Base-by-base conservation (phyloP, 2,888 invertebrate genomes). In the Shargacucullia verbasci region DNA sequence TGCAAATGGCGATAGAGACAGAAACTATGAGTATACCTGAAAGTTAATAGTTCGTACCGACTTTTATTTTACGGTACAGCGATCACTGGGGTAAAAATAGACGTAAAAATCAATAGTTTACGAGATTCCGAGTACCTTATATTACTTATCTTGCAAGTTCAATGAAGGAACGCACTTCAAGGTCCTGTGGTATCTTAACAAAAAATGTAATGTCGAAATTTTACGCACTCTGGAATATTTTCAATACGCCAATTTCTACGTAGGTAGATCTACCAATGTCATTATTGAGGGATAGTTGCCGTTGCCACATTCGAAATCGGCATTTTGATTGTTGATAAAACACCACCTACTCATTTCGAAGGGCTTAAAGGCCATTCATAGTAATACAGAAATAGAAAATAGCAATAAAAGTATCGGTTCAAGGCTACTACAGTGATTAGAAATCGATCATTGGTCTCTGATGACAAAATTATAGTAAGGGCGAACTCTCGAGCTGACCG, bases 381-480 rank as follows among this genome's bases (percentile, higher is more conserved):
- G 84, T 80, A 66, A 38, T n/a, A 48, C 9, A 50, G 9, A 71
- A 72, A 59, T 75, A 64, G 81, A 76, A 73, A 76, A 72, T 58
- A 50, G 10, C 3, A 29, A 12, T 25, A 20, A n/a, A 29, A 41
- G 37, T 20, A 20, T 3, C 43, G 9, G 41, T 84, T 87, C 89
- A 92, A 91, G 91, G 91, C 74, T 79, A 62, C 41, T 46, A 49
- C 49, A 58, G 68, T 67, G 59, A 76, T 81, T 89, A 90, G 91
- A 92, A 92, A 92, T 89, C 91, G 84, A 78, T 72, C 70, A 73
- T 77, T 81, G 77, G 74, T 76, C 57, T 78, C 14, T 35, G 80
- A 73, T 82, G 82, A 85, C 83, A 84, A 86, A 87, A 85, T 81
- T 85, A 75, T 79, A 75, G 82, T 87, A 88, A 91, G 91, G 90